Evolutionary conservation across 2,797 vertebrate genomes (phyloP).

Genomic region (Masticophis lateralis): DNA sequence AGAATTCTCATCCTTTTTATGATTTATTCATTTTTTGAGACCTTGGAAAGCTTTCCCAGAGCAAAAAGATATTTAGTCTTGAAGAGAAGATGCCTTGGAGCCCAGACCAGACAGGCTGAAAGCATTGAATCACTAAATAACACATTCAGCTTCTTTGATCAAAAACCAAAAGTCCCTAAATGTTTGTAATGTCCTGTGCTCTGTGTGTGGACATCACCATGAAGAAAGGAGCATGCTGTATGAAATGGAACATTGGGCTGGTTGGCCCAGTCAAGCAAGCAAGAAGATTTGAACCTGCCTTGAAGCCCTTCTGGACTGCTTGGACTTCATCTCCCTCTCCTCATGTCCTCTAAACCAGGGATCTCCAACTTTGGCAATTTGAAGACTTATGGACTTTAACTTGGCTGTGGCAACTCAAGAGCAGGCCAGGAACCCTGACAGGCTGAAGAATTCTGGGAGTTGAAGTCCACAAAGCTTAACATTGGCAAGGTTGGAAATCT

Average conservation of each 20-base stretch:
- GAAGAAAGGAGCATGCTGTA: background rate
- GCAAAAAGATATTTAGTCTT: background rate
- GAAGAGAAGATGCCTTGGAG: background rate
- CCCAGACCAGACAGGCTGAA: background rate
- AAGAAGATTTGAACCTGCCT: background rate
- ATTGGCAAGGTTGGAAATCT: no score
- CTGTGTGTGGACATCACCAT: background rate
- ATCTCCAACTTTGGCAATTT: no score
- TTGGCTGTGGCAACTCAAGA: no score
- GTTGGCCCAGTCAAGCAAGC: background rate
- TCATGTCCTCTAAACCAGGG: no score
- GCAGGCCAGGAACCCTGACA: no score
- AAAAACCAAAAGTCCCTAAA: background rate
- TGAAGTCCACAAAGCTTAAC: no score
- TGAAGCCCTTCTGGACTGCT: no score
- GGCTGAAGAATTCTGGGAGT: no score
- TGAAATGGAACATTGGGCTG: background rate
- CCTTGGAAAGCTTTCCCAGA: background rate
- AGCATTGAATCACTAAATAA: background rate
- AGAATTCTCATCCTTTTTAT: background rate
- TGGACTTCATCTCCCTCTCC: no score
- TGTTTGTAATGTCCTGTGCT: background rate
- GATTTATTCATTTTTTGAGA: background rate
- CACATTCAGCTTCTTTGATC: background rate
- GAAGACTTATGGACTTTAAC: no score